phyloP scores from a whole-genome alignment of 2,797 vertebrate species.

The Okamejei kenojei region DNA sequence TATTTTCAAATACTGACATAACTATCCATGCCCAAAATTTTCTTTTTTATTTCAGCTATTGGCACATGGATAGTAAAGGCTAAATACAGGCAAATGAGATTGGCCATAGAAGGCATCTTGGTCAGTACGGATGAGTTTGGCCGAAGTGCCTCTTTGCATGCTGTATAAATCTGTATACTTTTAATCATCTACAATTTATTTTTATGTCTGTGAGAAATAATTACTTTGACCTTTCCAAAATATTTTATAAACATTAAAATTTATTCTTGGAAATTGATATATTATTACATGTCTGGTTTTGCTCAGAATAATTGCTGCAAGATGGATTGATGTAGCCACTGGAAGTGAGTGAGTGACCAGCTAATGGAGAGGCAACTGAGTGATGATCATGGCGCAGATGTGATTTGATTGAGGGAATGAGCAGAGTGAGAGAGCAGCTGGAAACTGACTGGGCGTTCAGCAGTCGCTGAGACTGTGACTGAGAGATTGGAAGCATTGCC shows the following conservation, averaged over 20 bases:
- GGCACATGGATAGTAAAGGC: no score
- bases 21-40: neutral
- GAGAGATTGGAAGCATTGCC: conserved; percentile 22
- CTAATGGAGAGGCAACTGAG: neutral
- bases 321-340: neutral
- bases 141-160: no score
- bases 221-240: neutral
- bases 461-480: neutral
- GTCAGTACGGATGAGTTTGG: no score
- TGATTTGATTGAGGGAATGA: conserved; percentile 3
- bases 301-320: neutral
- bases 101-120: no score
- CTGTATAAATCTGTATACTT: neutral
- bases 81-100: no score
- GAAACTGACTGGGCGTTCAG: neutral
- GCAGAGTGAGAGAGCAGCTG: neutral
- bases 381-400: neutral
- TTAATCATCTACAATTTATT: neutral
- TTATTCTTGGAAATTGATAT: conserved; percentile 1
- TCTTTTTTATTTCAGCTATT: neutral
- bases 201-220: neutral
- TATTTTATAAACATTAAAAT: neutral
- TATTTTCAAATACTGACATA: neutral
- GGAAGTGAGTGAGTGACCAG: neutral
- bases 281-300: neutral